Percentiles rank a stretch among this genome's conserved stretches.
Evolutionary conservation across 2,113 vertebrate species (phyloP).

Genomic region (Eurystomus gularis): DNA sequence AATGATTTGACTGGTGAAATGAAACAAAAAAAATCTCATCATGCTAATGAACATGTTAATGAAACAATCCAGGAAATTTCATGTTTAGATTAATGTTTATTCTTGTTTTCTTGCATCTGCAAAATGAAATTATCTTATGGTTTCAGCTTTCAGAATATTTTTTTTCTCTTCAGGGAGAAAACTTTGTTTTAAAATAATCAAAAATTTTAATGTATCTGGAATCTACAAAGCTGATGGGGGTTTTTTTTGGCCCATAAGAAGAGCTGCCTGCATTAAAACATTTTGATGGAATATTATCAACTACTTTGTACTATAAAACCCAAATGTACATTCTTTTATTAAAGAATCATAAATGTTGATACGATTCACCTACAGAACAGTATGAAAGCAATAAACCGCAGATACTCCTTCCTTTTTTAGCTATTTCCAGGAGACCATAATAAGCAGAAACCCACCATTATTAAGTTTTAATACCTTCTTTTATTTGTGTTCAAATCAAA

Average conservation of each 20-base stretch:
- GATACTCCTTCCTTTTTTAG: neutral
- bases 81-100: neutral
- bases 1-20: neutral
- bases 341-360: neutral
- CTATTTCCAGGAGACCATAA: neutral
- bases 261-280: neutral
- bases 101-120: neutral
- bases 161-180: neutral
- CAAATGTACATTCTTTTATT: neutral
- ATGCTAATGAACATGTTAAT: neutral
- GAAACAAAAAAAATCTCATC: neutral
- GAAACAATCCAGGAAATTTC: neutral
- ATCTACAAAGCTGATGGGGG: neutral
- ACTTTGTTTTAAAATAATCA: neutral
- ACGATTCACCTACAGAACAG: neutral
- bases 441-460: neutral
- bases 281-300: neutral
- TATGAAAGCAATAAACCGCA: slow-evolving; percentile 1
- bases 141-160: neutral
- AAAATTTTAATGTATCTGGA: neutral
- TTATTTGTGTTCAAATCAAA: neutral
- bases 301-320: neutral
- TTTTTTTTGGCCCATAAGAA: neutral
- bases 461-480: neutral
- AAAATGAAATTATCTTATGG: neutral